Conservation (phyloP, 2,113 vertebrate species). For the Oryzias javanicus region DNA sequence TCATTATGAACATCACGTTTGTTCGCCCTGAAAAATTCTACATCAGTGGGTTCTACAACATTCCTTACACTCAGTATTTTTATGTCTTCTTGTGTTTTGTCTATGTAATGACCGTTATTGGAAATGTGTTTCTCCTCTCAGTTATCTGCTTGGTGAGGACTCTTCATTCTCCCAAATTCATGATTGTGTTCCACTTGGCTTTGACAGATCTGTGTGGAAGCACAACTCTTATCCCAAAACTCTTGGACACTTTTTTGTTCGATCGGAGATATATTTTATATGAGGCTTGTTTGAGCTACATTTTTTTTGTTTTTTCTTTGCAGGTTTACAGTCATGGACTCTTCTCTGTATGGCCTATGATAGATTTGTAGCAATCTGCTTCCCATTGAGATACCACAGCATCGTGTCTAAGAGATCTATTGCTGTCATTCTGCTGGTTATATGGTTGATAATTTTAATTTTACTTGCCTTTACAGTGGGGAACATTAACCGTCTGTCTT, state of each 20-base stretch:
- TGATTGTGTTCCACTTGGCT: conserved; percentile 63
- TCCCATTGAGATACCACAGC: conserved; percentile 58
- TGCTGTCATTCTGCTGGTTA: conserved; percentile 20
- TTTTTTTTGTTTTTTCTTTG: conserved; percentile 63
- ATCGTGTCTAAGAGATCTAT: conserved; percentile 41
- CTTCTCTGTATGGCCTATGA: conserved; percentile 64
- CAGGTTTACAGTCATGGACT: conserved; percentile 55
- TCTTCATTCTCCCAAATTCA: conserved; percentile 67
- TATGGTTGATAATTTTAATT: conserved; percentile 10
- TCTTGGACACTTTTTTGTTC: conserved; percentile 62
- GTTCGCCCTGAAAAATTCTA: conserved; percentile 40
- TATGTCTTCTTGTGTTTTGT: conserved; percentile 57
- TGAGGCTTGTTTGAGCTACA: conserved; percentile 53
- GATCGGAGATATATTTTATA: conserved; percentile 55
- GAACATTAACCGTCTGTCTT: conserved; percentile 57
- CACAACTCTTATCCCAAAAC: conserved; percentile 61
- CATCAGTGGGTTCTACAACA: conserved; percentile 36
- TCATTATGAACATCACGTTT: conserved; percentile 30
- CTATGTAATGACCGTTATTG: conserved; percentile 49
- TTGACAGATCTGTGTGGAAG: conserved; percentile 62
- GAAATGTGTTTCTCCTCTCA: conserved; percentile 48
- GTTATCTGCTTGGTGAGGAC: conserved; percentile 39
- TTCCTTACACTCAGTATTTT: conserved; percentile 48
- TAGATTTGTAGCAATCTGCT: conserved; percentile 66
- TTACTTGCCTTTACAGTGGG: background rate